A percentile compares a stretch with the other conserved stretches of the same genome.
Conservation (phyloP, 2,888 invertebrate genomes). For the Nysson spinosus region DNA sequence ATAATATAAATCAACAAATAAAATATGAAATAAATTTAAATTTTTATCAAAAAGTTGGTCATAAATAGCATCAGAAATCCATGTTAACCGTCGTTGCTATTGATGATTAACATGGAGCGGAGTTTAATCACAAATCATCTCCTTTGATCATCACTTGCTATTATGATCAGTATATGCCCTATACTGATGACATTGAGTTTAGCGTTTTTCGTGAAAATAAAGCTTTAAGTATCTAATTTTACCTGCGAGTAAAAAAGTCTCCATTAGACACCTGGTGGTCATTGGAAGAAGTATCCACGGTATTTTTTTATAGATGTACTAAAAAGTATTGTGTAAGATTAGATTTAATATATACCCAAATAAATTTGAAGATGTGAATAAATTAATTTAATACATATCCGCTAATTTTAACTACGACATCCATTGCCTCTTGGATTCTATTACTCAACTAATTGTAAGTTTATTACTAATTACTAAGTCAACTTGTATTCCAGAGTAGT, state of each 20-base stretch:
- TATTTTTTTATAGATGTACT: neutral
- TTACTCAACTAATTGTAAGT: no score
- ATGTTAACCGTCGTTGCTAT: conserved; percentile 66
- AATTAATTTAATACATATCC: no score
- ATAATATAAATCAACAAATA: no score
- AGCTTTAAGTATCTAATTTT: neutral
- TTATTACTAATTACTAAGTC: no score
- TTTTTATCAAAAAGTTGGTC: neutral
- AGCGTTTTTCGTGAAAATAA: neutral
- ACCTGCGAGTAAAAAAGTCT: conserved; percentile 29
- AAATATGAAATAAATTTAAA: neutral
- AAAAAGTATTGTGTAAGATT: no score
- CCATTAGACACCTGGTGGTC: conserved; percentile 25
- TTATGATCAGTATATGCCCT: conserved; percentile 73
- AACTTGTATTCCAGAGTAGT: no score
- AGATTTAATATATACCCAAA: no score
- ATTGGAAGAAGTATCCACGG: conserved; percentile 17
- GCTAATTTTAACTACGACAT: no score
- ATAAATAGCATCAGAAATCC: conserved; percentile 70
- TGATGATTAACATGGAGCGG: conserved; percentile 64
- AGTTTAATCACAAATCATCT: conserved; percentile 72
- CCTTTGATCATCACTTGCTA: conserved; percentile 71
- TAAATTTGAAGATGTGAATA: no score
- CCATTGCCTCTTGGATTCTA: no score
- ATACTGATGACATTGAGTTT: conserved; percentile 65